These are phyloP conservation scores for Holacanthus passer DNA, from an alignment of 2,113 vertebrate genomes.

Conservation along the genomic window DNA sequence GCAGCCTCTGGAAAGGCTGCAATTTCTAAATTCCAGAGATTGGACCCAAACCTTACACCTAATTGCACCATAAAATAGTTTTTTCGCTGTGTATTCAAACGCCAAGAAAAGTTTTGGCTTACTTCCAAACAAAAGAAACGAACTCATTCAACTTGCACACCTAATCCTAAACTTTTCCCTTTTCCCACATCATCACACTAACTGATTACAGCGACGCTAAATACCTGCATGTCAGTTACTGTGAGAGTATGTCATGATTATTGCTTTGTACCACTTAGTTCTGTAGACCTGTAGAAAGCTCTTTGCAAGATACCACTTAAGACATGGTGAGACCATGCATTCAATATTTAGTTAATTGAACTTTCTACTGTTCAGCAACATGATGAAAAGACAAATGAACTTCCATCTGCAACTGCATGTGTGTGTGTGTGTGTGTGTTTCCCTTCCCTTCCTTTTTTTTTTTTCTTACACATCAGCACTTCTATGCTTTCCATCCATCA, in stretches of 20 bases:
- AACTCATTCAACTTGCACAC: slow-evolving; percentile 52
- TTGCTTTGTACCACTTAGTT: slow-evolving; percentile 20
- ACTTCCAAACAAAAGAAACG: slow-evolving; percentile 30
- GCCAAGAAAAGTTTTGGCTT: slow-evolving; percentile 35
- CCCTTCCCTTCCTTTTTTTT: slow-evolving; percentile 9
- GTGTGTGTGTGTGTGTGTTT: slow-evolving; percentile 19
- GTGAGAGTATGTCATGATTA: slow-evolving; percentile 5
- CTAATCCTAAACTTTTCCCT: slow-evolving; percentile 31
- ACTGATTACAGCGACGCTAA: slow-evolving; percentile 28
- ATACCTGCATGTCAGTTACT: slow-evolving; percentile 29
- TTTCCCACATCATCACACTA: slow-evolving; percentile 45
- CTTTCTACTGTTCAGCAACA: slow-evolving; percentile 33
- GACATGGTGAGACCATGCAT: slow-evolving; percentile 34
- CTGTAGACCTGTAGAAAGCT: slow-evolving; percentile 36
- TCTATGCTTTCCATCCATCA: slow-evolving; percentile 74
- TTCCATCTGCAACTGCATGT: slow-evolving; percentile 16
- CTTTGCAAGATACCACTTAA: slow-evolving; percentile 46
- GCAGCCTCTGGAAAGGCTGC: neutral
- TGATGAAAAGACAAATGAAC: slow-evolving; percentile 59
- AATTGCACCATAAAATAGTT: slow-evolving; percentile 25
- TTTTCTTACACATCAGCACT: slow-evolving; percentile 74
- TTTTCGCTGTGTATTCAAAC: slow-evolving; percentile 29
- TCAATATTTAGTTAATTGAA: slow-evolving; percentile 57
- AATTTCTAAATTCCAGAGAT: slow-evolving; percentile 4
- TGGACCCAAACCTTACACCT: slow-evolving; percentile 19